These are phyloP conservation scores for Semaprochilodus insignis DNA, from an alignment of 2,797 vertebrate genomes.

Conservation along the genomic window DNA sequence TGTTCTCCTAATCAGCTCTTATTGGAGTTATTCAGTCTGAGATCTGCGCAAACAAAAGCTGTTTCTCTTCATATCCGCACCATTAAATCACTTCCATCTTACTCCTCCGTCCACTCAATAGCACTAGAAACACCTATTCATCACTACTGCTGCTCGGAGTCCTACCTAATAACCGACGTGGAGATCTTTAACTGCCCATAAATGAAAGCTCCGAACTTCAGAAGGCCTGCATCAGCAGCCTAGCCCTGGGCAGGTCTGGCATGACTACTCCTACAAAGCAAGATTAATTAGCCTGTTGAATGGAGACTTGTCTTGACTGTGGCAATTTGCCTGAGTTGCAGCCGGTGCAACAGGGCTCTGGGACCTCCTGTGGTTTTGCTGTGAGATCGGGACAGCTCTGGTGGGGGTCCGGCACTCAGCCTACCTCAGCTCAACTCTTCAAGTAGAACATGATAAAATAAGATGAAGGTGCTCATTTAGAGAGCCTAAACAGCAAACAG, in stretches of 20 bases:
- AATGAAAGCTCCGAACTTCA: conserved; percentile 74
- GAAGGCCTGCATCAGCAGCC: conserved; percentile 80
- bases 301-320: conserved; percentile 69
- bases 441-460: conserved; percentile 48
- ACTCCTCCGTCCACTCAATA: conserved; percentile 65
- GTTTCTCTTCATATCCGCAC: conserved; percentile 69
- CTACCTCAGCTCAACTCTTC: conserved; percentile 12
- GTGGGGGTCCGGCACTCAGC: conserved; percentile 5
- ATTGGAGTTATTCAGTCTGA: conserved; percentile 63
- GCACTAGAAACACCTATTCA: conserved; percentile 75
- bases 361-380: conserved; percentile 61
- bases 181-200: conserved; percentile 80
- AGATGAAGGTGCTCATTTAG: conserved; percentile 35
- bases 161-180: conserved; percentile 71
- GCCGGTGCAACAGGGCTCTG: conserved; percentile 60
- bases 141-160: conserved; percentile 64
- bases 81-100: conserved; percentile 72
- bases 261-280: conserved; percentile 80
- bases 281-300: conserved; percentile 86
- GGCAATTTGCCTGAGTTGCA: conserved; percentile 71
- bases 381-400: conserved; percentile 4
- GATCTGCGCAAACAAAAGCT: conserved; percentile 68
- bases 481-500: conserved; percentile 8
- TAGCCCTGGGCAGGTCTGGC: conserved; percentile 70
- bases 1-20: conserved; percentile 63